A percentile compares a stretch with the other conserved stretches of the same genome.
Conservation (phyloP, 2,113 vertebrate species). For the Leiothrix lutea region DNA sequence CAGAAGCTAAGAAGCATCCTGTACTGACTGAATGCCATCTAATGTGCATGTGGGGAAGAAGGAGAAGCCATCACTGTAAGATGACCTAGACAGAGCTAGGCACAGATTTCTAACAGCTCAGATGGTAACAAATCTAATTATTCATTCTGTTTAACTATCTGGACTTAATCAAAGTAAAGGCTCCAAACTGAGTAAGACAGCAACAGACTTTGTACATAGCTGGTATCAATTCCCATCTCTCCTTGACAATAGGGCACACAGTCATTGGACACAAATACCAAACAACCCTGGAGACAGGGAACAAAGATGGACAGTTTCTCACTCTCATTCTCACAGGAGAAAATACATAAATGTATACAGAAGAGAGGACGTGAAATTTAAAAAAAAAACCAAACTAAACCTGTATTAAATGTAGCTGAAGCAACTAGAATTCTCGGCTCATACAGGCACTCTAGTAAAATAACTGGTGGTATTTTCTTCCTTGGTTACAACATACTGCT, state of each 20-base stretch:
- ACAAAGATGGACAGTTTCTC: not conserved
- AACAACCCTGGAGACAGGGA: not conserved
- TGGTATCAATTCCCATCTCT: not conserved
- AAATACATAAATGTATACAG: not conserved
- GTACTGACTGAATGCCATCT: not conserved
- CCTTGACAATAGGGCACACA: not conserved
- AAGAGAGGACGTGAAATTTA: not conserved
- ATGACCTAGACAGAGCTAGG: not conserved
- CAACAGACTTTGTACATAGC: not conserved
- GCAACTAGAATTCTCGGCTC: not conserved
- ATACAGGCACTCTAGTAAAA: not conserved
- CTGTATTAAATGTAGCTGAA: not conserved
- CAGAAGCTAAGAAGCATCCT: not conserved
- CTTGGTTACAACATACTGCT: not conserved
- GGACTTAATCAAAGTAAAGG: not conserved
- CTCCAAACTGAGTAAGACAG: not conserved
- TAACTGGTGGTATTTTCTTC: not conserved
- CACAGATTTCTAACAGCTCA: not conserved
- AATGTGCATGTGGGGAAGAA: fast-evolving
- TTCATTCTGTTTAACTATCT: not conserved
- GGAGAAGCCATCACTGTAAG: not conserved
- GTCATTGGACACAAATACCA: not conserved
- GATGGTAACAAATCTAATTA: not conserved
- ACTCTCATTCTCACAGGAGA: not conserved
- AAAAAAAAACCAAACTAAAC: not conserved